Conservation (phyloP, 2,797 vertebrate genomes). For the Erethizon dorsatum region DNA sequence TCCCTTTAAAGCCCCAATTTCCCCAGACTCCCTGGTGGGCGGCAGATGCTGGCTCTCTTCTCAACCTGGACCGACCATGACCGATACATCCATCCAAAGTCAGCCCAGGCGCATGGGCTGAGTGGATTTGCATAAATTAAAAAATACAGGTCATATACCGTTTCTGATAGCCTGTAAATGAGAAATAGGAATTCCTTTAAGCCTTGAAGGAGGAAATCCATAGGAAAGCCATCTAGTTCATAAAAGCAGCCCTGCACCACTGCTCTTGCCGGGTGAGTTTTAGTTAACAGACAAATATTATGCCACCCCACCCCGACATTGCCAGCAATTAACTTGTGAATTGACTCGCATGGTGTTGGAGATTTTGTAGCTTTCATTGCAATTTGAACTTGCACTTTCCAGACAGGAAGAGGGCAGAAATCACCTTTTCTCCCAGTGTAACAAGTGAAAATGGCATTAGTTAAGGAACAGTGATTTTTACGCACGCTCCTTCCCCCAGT, state of each 20-base stretch:
- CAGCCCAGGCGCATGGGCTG: slow-evolving; percentile 62
- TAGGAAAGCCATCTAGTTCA: slow-evolving; percentile 44
- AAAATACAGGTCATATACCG: slow-evolving; percentile 65
- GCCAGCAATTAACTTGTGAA: slow-evolving; percentile 67
- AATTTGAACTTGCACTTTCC: background rate
- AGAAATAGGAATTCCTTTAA: slow-evolving; percentile 79
- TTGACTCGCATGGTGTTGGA: background rate
- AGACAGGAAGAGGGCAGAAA: slow-evolving; percentile 68
- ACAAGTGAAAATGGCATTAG: slow-evolving; percentile 87
- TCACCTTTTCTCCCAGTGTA: slow-evolving; percentile 74
- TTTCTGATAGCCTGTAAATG: slow-evolving; percentile 76
- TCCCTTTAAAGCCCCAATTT: slow-evolving; percentile 58
- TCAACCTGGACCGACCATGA: slow-evolving; percentile 35
- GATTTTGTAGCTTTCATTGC: slow-evolving; percentile 13
- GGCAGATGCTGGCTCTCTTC: background rate
- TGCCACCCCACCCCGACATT: slow-evolving; percentile 18
- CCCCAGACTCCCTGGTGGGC: background rate
- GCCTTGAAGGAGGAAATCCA: slow-evolving; percentile 69
- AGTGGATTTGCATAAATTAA: slow-evolving; percentile 81
- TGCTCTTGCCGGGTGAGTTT: slow-evolving; percentile 71
- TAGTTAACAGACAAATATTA: slow-evolving; percentile 68
- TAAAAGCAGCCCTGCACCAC: background rate
- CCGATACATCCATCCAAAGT: slow-evolving; percentile 77
- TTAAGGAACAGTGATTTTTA: slow-evolving; percentile 86
- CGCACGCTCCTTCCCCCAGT: slow-evolving; percentile 81